Conservation (phyloP, 2,888 invertebrate genomes). For the Drosophila maculinotata region DNA sequence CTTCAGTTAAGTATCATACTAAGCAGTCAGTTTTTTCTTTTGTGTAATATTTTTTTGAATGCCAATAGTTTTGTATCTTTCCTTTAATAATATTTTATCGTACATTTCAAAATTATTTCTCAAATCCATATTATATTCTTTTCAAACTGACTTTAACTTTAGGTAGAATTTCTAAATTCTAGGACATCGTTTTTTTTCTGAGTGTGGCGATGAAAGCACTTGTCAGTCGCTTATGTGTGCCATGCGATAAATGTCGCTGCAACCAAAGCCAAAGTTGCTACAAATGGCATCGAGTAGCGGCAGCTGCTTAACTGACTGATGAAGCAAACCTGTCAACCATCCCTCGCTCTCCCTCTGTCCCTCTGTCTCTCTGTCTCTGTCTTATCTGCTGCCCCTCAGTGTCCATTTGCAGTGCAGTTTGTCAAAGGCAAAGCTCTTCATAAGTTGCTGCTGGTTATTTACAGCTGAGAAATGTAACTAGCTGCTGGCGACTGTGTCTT, state of each 20-base stretch:
- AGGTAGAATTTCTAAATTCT: too few relatives aligned
- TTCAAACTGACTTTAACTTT: too few relatives aligned
- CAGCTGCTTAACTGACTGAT: conserved; percentile 33
- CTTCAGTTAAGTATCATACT: background rate
- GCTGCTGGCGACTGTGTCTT: conserved; percentile 36
- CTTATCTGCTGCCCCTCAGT: background rate
- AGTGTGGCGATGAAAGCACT: conserved; percentile 36
- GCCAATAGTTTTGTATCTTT: too few relatives aligned
- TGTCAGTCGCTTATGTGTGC: conserved; percentile 28
- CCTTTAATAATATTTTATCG: too few relatives aligned
- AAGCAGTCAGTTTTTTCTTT: conserved; percentile 6
- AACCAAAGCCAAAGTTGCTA: conserved; percentile 12
- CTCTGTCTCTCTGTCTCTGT: background rate
- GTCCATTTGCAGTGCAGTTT: conserved; percentile 52
- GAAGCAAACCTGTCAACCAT: conserved; percentile 30
- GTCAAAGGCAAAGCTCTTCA: conserved; percentile 47
- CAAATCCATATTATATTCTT: too few relatives aligned
- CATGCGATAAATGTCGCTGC: conserved; percentile 28
- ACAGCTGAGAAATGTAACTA: conserved; percentile 40
- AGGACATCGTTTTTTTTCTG: too few relatives aligned
- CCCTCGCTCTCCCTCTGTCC: conserved; percentile 1
- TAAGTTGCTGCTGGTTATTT: conserved; percentile 55
- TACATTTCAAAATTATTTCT: too few relatives aligned
- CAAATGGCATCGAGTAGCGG: conserved; percentile 32
- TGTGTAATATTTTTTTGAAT: too few relatives aligned